Evolutionary conservation across 2,888 invertebrate genomes (phyloP).

Genomic region (Germaria angustata): DNA sequence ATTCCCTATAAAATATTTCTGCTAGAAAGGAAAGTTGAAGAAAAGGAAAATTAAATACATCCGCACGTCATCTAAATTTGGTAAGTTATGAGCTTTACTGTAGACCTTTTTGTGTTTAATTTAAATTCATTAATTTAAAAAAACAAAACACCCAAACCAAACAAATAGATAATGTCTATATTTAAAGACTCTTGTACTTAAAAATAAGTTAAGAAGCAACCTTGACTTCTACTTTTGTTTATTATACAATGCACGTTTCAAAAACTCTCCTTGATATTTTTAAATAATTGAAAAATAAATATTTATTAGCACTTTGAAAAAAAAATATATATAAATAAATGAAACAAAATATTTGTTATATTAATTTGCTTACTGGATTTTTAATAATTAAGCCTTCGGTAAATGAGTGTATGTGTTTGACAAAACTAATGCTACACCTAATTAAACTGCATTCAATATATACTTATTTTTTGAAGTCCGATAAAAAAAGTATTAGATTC

Average conservation of each 20-base stretch:
- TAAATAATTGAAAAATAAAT: conserved; percentile 32
- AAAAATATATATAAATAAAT: background rate
- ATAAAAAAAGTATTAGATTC: no score
- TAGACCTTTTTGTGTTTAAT: background rate
- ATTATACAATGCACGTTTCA: background rate
- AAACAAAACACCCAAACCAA: background rate
- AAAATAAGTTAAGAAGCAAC: background rate
- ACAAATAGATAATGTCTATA: background rate
- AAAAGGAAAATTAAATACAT: no score
- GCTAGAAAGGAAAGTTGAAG: no score
- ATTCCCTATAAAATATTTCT: no score
- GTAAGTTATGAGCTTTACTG: no score
- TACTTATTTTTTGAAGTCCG: no score
- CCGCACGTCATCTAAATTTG: no score
- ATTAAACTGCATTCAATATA: no score
- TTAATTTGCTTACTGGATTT: no score
- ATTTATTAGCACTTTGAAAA: conserved; percentile 14
- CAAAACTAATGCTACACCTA: no score
- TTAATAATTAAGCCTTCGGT: no score
- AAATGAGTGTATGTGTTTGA: no score
- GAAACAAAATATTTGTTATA: background rate
- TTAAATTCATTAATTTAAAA: background rate
- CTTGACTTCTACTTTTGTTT: conserved; percentile 32
- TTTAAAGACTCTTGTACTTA: background rate
- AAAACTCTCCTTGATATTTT: conserved; percentile 5